A percentile compares a stretch with the other conserved stretches of the same genome.
Conservation (phyloP, 1,140 invertebrate species). For the Dryas iulia region DNA sequence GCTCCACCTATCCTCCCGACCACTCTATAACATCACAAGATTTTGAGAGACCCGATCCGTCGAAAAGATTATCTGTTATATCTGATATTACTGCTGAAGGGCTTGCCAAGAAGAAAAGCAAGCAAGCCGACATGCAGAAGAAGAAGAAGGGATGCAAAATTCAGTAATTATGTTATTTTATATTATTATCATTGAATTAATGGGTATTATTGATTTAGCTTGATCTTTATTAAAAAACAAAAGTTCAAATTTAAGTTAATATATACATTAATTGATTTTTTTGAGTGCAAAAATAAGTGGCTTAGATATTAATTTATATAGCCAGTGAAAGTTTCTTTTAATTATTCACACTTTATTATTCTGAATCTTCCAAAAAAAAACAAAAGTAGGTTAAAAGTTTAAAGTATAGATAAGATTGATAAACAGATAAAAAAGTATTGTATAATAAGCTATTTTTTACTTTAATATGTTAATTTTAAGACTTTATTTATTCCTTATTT, state of each 20-base stretch:
- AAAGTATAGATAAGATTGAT: not conserved
- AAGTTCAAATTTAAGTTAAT: not conserved
- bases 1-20: conserved; percentile 55
- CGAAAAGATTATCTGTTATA: conserved; percentile 68
- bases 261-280: not conserved
- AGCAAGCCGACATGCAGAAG: conserved; percentile 63
- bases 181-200: not conserved
- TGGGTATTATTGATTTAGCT: not conserved
- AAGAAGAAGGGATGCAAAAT: conserved; percentile 73
- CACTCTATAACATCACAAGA: conserved; percentile 32
- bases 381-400: not conserved
- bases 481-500: conserved; percentile 43
- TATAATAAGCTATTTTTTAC: conserved; percentile 14
- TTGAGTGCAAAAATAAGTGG: not conserved
- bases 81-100: conserved; percentile 74
- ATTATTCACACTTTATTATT: not conserved
- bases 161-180: conserved; percentile 39
- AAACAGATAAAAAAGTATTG: not conserved
- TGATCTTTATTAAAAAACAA: not conserved
- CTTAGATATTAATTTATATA: conserved; percentile 1
- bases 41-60: conserved; percentile 48
- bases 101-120: conserved; percentile 65
- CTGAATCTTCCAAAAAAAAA: not conserved
- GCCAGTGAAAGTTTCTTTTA: conserved; percentile 17
- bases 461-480: conserved; percentile 23